Base-by-base conservation (phyloP, 2,113 vertebrate genomes). In the Chrysochloris asiatica region DNA sequence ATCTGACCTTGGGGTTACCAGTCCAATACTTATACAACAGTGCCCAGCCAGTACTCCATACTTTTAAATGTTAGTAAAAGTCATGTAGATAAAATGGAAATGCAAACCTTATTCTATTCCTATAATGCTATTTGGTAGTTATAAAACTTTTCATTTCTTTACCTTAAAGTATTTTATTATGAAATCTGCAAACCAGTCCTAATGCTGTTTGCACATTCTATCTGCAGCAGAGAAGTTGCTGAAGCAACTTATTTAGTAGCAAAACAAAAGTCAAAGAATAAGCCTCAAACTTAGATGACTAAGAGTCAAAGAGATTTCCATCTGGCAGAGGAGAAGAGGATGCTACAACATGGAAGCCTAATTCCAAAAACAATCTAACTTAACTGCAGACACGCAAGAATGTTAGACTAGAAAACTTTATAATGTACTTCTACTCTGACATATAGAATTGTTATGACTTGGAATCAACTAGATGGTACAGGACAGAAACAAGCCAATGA, bases 21-120 rank as follows among this genome's bases (percentile, higher is more conserved):
- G n/a, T n/a, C n/a, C n/a, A n/a, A n/a, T n/a, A n/a, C n/a, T n/a
- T n/a, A n/a, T n/a, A n/a, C n/a, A n/a, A n/a, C n/a, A n/a, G n/a
- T n/a, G n/a, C n/a, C n/a, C n/a, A n/a, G n/a, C n/a, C n/a, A n/a
- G n/a, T n/a, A n/a, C n/a, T 47, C 21, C 4, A 73, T 6, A 47
- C 52, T 54, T 76, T 87, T 93, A n/a, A 22, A 56, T 63, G 63
- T 82, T 33, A 76, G 59, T 47, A 65, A 91, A 88, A 75, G 45
- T 11, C 48, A 22, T 36, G 10, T 4, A 47, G 24, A 30, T 22
- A 59, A 85, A 91, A 82, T 30, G 22, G 36, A 75, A 71, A 61
- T 5, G 0, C 6, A 47, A 28, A n/a, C 26, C 63, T 50, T 47
- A 4, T 30, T 59, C 26, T 59, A 24, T 38, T 69, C 22, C 56